Percentiles rank a stretch among this genome's conserved stretches.
Evolutionary conservation across 2,797 vertebrate species (phyloP).

Genomic region (Onychomys leucogaster): DNA sequence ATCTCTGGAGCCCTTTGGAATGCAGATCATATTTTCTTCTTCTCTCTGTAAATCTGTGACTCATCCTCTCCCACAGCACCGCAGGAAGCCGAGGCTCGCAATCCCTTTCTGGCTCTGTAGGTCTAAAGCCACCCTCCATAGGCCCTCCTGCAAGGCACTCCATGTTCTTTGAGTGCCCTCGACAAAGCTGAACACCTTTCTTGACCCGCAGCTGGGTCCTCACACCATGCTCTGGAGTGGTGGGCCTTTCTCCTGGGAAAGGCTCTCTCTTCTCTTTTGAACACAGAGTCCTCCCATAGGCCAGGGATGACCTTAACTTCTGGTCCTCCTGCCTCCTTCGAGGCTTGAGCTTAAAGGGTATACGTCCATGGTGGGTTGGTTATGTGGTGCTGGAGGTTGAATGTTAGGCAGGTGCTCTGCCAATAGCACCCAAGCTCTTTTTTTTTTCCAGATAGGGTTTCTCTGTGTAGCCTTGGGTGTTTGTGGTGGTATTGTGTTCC

Average conservation of each 20-base stretch:
- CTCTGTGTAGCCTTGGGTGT: too few species aligned
- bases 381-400: not conserved
- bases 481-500: too few species aligned
- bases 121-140: not conserved
- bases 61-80: not conserved
- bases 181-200: not conserved
- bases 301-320: not conserved
- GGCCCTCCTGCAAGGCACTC: not conserved
- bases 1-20: not conserved
- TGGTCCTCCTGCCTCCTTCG: not conserved
- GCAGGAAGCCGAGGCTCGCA: not conserved
- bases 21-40: not conserved
- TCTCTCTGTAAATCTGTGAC: not conserved
- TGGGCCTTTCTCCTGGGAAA: not conserved
- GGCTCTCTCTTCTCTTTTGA: not conserved
- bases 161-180: not conserved
- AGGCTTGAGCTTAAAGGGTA: not conserved
- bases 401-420: not conserved
- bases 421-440: not conserved
- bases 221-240: not conserved
- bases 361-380: not conserved
- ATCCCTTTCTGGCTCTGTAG: not conserved
- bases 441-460: not conserved
- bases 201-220: not conserved
- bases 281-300: not conserved